These are phyloP conservation scores for Alouatta palliata DNA, from an alignment of 2,113 vertebrate species.

Conservation along the genomic window DNA sequence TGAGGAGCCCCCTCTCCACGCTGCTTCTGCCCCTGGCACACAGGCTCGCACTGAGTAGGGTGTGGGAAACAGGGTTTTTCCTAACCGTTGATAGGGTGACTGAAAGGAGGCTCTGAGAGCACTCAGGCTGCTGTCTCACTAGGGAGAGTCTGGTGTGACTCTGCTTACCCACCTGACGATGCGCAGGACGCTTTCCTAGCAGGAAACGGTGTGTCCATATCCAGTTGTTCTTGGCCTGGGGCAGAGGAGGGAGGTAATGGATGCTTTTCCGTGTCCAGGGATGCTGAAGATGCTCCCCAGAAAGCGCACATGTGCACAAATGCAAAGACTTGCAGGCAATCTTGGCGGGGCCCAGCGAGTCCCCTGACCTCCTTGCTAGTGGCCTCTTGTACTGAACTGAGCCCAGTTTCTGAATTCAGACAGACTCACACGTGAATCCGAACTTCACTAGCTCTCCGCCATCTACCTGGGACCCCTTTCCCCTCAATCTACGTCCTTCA, in stretches of 20 bases:
- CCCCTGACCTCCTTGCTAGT: not conserved
- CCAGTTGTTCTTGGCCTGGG: not conserved
- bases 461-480: accelerated
- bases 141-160: not conserved
- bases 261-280: not conserved
- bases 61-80: not conserved
- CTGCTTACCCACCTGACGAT: not conserved
- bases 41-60: not conserved
- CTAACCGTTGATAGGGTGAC: not conserved
- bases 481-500: not conserved
- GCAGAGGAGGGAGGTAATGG: accelerated
- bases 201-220: too few species aligned
- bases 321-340: too few species aligned
- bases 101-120: not conserved
- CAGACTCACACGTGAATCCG: not conserved
- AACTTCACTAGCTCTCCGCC: too few species aligned
- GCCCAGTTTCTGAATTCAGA: not conserved
- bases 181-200: not conserved
- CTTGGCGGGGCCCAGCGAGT: accelerated
- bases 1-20: not conserved
- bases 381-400: not conserved
- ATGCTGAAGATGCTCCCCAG: not conserved
- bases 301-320: accelerated
- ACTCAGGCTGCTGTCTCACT: accelerated
- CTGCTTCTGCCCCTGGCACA: not conserved